These are phyloP conservation scores for Eucera pruinosa DNA, from an alignment of 2,888 invertebrate genomes.

Conservation along the genomic window DNA sequence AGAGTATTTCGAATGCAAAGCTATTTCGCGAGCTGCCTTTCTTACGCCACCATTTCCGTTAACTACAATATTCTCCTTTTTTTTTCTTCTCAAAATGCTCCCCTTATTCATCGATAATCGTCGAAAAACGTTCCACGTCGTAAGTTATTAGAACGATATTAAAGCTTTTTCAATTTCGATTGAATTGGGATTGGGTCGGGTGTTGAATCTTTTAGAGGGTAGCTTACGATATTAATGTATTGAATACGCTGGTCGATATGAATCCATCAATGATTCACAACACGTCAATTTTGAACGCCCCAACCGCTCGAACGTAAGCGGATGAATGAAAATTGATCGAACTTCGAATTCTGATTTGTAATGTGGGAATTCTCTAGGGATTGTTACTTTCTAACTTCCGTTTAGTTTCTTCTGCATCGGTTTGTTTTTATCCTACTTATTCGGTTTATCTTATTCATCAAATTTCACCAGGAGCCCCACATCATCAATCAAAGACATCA, in stretches of 20 bases:
- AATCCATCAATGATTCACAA: conserved; percentile 50
- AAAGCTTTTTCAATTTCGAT: conserved; percentile 30
- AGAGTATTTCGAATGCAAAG: conserved; percentile 80
- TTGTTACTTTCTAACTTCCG: not conserved
- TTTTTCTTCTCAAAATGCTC: not conserved
- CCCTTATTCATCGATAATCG: not conserved
- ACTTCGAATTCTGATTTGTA: conserved; percentile 35
- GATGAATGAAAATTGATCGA: conserved; percentile 51
- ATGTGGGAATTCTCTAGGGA: not conserved
- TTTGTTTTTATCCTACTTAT: not conserved
- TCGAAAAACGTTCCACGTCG: not conserved
- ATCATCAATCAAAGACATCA: no score
- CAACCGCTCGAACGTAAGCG: conserved; percentile 11
- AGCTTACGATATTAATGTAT: conserved; percentile 36
- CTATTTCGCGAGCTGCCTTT: conserved; percentile 64
- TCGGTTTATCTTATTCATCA: not conserved
- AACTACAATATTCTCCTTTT: not conserved
- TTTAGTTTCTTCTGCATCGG: not conserved
- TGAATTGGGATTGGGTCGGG: conserved; percentile 22
- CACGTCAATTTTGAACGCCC: conserved; percentile 29
- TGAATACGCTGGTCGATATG: conserved; percentile 32
- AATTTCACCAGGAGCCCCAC: no score
- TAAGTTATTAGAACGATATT: conserved; percentile 11
- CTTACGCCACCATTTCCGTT: conserved; percentile 47
- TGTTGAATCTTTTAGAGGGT: conserved; percentile 39